phyloP scores from a whole-genome alignment of 2,113 vertebrate genomes.

The Aleadryas rufinucha region DNA sequence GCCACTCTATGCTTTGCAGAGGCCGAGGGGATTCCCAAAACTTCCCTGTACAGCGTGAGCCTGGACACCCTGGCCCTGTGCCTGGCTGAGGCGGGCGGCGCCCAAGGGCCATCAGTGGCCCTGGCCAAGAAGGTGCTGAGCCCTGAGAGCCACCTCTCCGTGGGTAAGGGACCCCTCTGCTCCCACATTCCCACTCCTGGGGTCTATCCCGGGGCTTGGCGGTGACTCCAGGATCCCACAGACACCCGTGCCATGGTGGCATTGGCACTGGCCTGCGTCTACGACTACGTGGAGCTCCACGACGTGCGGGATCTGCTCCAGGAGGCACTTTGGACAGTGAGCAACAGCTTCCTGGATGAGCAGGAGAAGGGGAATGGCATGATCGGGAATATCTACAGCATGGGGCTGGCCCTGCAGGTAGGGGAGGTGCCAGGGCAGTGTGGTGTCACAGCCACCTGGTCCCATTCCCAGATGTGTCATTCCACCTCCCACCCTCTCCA shows the following conservation, averaged over 20 bases:
- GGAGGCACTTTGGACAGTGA: background rate
- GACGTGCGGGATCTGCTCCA: background rate
- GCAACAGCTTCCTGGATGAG: slow-evolving; percentile 7
- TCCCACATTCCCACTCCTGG: background rate
- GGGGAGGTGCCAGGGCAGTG: accelerated
- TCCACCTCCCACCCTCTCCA: accelerated
- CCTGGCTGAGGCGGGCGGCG: accelerated
- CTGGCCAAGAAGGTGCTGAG: background rate
- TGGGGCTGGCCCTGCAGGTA: slow-evolving; percentile 75
- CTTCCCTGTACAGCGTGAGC: background rate
- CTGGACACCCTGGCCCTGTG: slow-evolving; percentile 40
- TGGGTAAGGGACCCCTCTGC: slow-evolving; percentile 8
- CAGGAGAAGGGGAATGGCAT: background rate
- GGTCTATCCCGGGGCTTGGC: accelerated
- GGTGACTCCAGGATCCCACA: background rate
- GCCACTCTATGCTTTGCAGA: background rate
- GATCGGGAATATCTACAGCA: slow-evolving; percentile 69
- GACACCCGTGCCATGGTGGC: slow-evolving; percentile 58
- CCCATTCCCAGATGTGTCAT: accelerated
- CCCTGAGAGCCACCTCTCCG: accelerated
- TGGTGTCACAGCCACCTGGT: accelerated
- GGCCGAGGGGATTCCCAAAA: background rate
- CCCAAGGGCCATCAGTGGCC: background rate
- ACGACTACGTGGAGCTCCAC: background rate
- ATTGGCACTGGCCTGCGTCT: slow-evolving; percentile 53